Base-by-base conservation (phyloP, 2,113 vertebrate genomes). In the Philantomba maxwellii region DNA sequence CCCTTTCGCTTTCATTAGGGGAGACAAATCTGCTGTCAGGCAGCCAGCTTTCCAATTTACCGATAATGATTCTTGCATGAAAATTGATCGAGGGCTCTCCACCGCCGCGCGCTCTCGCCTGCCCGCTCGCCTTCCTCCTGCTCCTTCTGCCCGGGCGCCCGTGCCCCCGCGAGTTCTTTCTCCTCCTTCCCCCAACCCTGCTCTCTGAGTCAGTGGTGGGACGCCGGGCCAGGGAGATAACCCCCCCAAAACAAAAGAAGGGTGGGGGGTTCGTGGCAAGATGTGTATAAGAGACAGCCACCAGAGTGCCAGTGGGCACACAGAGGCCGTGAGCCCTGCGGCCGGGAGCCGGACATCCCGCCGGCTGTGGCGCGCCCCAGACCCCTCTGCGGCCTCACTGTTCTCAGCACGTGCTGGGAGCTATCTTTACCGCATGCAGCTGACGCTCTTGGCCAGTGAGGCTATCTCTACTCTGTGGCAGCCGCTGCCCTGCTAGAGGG, bases 11-110 rank as follows among this genome's bases (percentile, higher is more conserved):
- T 99, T 99, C 99, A 99, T 99, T 98, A 99, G 98, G 98, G 98
- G 98, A 99, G 99, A 99, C 99, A 99, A 99, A 99, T 99, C 99
- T 99, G 99, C 99, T 99, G 99, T 99, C 99, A 99, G 98, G 98
- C 98, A 98, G 99, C 99, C 99, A 99, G 98, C 98, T 98, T 99
- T 99, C 99, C 98, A 98, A 99, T 99, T 98, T 99, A 98, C 99
- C 99, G 99, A 98, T 99, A 99, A 99, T 99, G 99, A 99, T 99
- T 98, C 99, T 99, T 98, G 98, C 99, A 98, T 99, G 99, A 99
- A 99, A 99, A 99, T 99, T 99, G 99, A 99, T 99, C 98, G 98
- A 97, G 98, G 98, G 98, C 98, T 66, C 97, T 97, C 97, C 95
- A 70, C 93, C 80, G 97, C 97, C 96, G 97, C 92, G 97, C 97